Base-by-base conservation (phyloP, 1,140 invertebrate species). In the Euwallacea fornicatus region DNA sequence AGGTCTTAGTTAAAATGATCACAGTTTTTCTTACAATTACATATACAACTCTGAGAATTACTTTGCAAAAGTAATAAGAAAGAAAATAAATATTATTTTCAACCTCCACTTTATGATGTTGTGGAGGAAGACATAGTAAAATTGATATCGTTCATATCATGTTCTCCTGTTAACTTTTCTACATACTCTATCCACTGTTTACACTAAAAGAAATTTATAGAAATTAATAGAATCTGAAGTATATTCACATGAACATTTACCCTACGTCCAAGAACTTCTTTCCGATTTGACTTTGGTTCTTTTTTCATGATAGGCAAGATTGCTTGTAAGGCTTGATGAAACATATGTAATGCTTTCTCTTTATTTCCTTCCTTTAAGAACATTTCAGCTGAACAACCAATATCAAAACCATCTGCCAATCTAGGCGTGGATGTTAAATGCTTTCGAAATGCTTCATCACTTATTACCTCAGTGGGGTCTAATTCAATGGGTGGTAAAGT, bases 241-340 rank as follows among this genome's bases (percentile, higher is more conserved):
- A 33, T 33, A 33, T 33, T 33, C 21, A 33, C 21, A 33, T 4
- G 4, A 33, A 33, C 21, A 4, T 3, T 50, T 61, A 61, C 59
- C 42, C 7, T 61, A 11, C 16, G 16, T n/a, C 66, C 65, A 10
- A 72, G 41, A 44, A 68, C 44, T 13, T 56, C 42, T 47, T 63
- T 72, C 11, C 71, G 50, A 41, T 63, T 53, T 11, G 64, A 66
- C 8, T 56, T 43, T 44, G 58, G 71, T 44, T 72, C 71, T 15
- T 11, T 11, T 60, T 65, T 58, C 53, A 72, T 55, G 0, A 63
- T 15, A 16, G 56, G 64, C 42, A 62, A 42, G 7, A 68, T 13
- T 7, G 42, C 47, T 46, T 68, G 44, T 16, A 68, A 62, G 15
- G 71, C 58, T 42, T 67, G 44, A 9, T 61, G 33, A 42, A 63